Base-by-base conservation (phyloP, 2,797 vertebrate species). In the Centropyge bicolor region DNA sequence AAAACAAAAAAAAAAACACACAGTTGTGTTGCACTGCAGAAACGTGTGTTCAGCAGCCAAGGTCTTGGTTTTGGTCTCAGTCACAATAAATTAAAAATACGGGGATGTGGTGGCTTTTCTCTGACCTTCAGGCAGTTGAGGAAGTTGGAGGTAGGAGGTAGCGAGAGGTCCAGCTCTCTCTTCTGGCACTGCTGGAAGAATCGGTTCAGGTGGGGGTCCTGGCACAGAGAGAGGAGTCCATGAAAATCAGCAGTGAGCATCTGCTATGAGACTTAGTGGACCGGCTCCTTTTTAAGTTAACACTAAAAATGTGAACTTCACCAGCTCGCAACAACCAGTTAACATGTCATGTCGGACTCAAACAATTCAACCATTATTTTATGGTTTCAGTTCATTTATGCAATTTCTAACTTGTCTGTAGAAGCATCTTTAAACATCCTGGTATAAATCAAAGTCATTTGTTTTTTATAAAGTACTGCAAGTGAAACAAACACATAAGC, bases 131-230 rank as follows among this genome's bases (percentile, higher is more conserved):
- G 96, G 89, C 97, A 97, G 88, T 86, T 96, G 84, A 98, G 79
- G 82, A 99, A 98, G 86, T 95, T 95, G 79, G 97, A 97, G 96
- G 97, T 97, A 96, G 96, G 97, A 84, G 96, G 95, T 86, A 96
- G 95, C 70, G 96, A 97, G 72, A 97, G 93, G 91, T 97, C 97
- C 78, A 94, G 94, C 93, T 99, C 97, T 93, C 96, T 96, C 92
- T 97, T 98, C 94, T 99, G 97, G 96, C 98, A 99, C 94, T 99
- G 96, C 91, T 95, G 96, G 94, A 99, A 99, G 95, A 99, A 99
- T 68, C 95, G 93, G 74, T 97, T 99, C 93, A 99, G 95, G 90
- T 97, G 96, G 73, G 95, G 96, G 93, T 99, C 98, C 98, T 99
- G 94, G 86, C 94, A 62, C 59, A 46, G 17, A 78, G 31, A 79